phyloP scores from a whole-genome alignment of 2,113 vertebrate genomes.

The Andinoacara biseriatus region DNA sequence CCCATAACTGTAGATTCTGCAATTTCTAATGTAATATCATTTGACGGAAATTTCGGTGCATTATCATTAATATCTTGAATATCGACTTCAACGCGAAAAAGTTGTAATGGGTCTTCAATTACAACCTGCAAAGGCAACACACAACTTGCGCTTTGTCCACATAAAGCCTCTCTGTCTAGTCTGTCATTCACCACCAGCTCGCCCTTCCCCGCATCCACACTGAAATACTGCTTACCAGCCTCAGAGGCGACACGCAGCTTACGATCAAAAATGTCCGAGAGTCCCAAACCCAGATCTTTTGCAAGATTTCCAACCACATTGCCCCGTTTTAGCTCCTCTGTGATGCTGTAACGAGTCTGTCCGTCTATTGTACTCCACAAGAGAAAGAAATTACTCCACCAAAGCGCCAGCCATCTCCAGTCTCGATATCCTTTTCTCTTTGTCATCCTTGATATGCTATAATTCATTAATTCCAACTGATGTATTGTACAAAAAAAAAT shows the following conservation, averaged over 20 bases:
- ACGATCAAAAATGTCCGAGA: constrained; percentile 76
- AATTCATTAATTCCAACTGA: constrained; percentile 14
- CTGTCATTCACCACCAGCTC: constrained; percentile 80
- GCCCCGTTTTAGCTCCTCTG: constrained; percentile 78
- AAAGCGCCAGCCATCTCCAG: constrained; percentile 70
- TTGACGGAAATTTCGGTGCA: constrained; percentile 79
- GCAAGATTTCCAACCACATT: constrained; percentile 82
- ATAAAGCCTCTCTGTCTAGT: constrained; percentile 85
- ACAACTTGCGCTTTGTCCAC: constrained; percentile 79
- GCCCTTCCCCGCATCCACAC: constrained; percentile 79
- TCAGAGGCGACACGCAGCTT: constrained; percentile 81
- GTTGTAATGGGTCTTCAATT: constrained; percentile 82
- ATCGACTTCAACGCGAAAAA: constrained; percentile 82
- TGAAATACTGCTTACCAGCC: constrained; percentile 81
- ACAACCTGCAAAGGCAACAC: constrained; percentile 81
- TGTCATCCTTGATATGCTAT: constrained; percentile 55
- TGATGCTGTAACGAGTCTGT: constrained; percentile 76
- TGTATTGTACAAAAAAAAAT: neutral
- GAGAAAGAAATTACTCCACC: constrained; percentile 60
- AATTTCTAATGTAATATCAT: constrained; percentile 76
- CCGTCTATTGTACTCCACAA: constrained; percentile 71
- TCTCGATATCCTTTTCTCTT: constrained; percentile 53
- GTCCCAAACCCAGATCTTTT: constrained; percentile 82
- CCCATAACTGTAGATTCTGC: constrained; percentile 78
- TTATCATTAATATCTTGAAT: constrained; percentile 85